A percentile compares a stretch with the other conserved stretches of the same genome.
These are phyloP conservation scores for Pionites leucogaster DNA, from an alignment of 2,113 vertebrate species.

Conservation along the genomic window DNA sequence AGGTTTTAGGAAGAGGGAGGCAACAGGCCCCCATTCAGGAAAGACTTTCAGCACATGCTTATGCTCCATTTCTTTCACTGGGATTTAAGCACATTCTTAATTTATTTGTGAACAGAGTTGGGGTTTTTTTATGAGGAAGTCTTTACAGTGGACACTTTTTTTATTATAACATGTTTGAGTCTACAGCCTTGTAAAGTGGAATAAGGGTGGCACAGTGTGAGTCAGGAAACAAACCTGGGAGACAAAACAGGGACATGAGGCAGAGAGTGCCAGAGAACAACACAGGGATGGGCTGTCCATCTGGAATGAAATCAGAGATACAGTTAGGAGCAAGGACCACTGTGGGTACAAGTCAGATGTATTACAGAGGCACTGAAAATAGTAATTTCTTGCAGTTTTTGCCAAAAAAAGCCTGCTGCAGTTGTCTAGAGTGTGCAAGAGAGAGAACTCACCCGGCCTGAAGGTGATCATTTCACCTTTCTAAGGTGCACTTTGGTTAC, in stretches of 20 bases:
- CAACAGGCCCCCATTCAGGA: not conserved
- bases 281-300: fast-evolving
- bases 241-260: not conserved
- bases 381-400: not conserved
- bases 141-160: conserved; percentile 52
- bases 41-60: conserved; percentile 53
- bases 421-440: not conserved
- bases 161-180: not conserved
- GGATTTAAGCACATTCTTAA: conserved; percentile 54
- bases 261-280: not conserved
- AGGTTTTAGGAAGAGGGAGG: conserved; percentile 28
- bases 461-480: not conserved
- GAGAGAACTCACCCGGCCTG: not conserved
- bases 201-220: conserved; percentile 21
- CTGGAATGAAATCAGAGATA: not conserved
- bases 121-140: conserved; percentile 35
- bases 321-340: not conserved
- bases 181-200: conserved; percentile 23
- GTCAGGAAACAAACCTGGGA: not conserved
- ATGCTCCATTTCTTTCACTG: conserved; percentile 36
- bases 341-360: fast-evolving
- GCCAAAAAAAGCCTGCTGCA: not conserved
- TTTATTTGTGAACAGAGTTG: conserved; percentile 63
- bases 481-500: not conserved
- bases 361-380: not conserved